Conservation (phyloP, 2,888 invertebrate genomes). For the Strigamia crassipes region DNA sequence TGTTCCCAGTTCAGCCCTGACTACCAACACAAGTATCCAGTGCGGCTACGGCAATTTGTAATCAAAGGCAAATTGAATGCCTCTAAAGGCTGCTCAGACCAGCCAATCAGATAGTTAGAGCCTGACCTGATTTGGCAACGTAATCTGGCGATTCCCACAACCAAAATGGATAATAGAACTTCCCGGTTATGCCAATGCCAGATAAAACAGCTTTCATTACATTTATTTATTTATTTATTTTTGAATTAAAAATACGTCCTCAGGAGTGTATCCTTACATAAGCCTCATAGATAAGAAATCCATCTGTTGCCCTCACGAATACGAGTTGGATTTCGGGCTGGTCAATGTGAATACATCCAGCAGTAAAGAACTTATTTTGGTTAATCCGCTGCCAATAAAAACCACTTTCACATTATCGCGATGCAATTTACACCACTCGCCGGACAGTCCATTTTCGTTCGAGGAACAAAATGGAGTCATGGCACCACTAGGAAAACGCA, state of each 20-base stretch:
- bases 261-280: neutral
- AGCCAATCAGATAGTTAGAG: too few species aligned
- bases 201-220: too few species aligned
- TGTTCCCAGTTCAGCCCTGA: too few species aligned
- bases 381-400: neutral
- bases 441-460: neutral
- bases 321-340: neutral
- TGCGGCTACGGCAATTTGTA: too few species aligned
- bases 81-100: too few species aligned
- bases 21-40: too few species aligned
- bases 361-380: neutral
- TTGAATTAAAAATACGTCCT: neutral
- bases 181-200: too few species aligned
- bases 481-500: neutral
- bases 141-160: too few species aligned
- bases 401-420: neutral
- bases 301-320: neutral
- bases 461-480: neutral
- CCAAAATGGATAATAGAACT: too few species aligned
- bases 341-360: neutral
- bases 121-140: too few species aligned
- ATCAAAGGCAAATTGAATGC: too few species aligned
- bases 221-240: neutral
- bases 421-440: neutral
- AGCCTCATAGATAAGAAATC: neutral